These are phyloP conservation scores for Callopanchax toddi DNA, from an alignment of 2,113 vertebrate species.

Conservation along the genomic window DNA sequence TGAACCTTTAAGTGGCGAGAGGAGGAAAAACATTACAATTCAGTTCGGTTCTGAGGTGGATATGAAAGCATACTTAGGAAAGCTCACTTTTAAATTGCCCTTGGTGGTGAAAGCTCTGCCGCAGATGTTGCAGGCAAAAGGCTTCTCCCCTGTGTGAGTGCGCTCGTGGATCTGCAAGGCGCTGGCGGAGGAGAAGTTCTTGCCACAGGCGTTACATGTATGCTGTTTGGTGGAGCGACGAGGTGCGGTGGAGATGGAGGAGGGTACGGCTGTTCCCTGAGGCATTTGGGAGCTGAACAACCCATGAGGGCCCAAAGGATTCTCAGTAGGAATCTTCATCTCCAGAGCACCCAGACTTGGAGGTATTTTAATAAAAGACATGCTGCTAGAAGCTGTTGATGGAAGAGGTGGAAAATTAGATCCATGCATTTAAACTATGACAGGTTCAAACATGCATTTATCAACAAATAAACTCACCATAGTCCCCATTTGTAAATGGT, in stretches of 20 bases:
- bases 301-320: constrained; percentile 75
- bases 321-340: constrained; percentile 84
- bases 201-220: constrained; percentile 87
- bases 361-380: constrained; percentile 85
- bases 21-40: accelerated
- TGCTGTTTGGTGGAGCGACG: constrained; percentile 93
- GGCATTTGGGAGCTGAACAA: constrained; percentile 84
- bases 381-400: constrained; percentile 79
- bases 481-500: constrained; percentile 82
- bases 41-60: background rate
- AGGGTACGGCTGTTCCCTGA: constrained; percentile 81
- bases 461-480: constrained; percentile 69
- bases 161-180: constrained; percentile 97
- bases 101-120: constrained; percentile 97
- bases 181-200: constrained; percentile 97
- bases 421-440: background rate
- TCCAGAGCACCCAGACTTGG: constrained; percentile 90
- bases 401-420: background rate
- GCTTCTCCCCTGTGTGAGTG: constrained; percentile 97
- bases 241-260: constrained; percentile 77
- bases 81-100: constrained; percentile 92
- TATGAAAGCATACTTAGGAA: background rate
- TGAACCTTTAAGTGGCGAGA: constrained; percentile 85
- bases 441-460: accelerated
- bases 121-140: constrained; percentile 93